Evolutionary conservation across 2,888 invertebrate genomes (phyloP), one percentile per base, ranked within the genome.

Genomic region (Acleris literana): DNA sequence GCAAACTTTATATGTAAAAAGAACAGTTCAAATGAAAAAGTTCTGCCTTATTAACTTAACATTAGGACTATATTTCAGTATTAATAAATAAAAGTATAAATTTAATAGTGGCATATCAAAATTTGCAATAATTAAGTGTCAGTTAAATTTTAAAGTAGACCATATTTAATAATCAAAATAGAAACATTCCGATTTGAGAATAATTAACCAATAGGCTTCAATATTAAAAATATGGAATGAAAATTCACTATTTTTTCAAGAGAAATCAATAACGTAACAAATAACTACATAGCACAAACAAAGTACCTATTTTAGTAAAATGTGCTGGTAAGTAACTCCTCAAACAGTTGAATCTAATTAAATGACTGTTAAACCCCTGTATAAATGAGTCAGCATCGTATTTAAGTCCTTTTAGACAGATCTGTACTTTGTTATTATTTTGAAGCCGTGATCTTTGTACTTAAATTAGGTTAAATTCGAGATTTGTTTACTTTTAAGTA

Each of bases 31-130:
- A 69, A 72, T 72, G 72, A 71, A 75, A 73, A 74, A 76, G 77
- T 79, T 82, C 85, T 87, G 87, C 87, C 87, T 85, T 79, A 77
- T 78, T 75, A 72, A 72, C 65, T 70, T 77, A 80, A 83, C 76
- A 66, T 76, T 80, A 76, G 78, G 83, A 88, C 85, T 85, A 84
- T 85, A 84, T 84, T 80, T 82, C 90, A 90, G 90, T 90, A 90
- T 90, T 90, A 88, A 81, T 80, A 77, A 70, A 61, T 71, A 75
- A 76, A 77, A 79, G 74, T 82, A 77, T 84, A 77, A 81, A 80
- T 76, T 77, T 76, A 71, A 74, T 82, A 78, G 83, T 83, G 80
- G 82, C 84, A 84, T 86, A 87, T 83, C 82, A 78, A 80, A 79
- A 80, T 78, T 74, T 68, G 63, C 64, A 68, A 64, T 68, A 62